These are phyloP conservation scores for Melanargia galathea DNA, from an alignment of 2,888 invertebrate species.

Conservation along the genomic window DNA sequence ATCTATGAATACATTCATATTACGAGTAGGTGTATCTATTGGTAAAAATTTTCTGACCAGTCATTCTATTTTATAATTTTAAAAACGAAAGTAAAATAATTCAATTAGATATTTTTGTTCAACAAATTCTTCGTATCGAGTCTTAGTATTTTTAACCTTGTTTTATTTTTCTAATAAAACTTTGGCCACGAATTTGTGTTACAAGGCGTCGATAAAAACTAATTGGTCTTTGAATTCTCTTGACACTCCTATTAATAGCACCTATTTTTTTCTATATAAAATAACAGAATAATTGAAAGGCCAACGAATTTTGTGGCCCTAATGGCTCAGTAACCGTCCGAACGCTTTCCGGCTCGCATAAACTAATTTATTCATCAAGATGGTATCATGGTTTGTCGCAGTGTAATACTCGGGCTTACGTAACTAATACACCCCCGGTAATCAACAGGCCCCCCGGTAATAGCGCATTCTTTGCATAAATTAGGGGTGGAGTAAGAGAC, in stretches of 20 bases:
- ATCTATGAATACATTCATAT: too few species aligned
- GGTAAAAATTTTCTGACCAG: too few species aligned
- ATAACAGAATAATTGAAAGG: conserved; percentile 20
- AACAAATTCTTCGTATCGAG: too few species aligned
- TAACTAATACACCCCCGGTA: conserved; percentile 45
- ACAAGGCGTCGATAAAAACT: not conserved
- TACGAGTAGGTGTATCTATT: too few species aligned
- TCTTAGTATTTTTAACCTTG: too few species aligned
- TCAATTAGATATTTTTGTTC: too few species aligned
- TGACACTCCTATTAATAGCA: not conserved
- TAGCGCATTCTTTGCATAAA: conserved; percentile 20
- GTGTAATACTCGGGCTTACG: conserved; percentile 51
- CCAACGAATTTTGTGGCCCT: conserved; percentile 31
- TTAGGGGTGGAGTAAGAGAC: conserved; percentile 3
- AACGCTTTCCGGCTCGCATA: conserved; percentile 52
- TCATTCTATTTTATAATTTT: too few species aligned
- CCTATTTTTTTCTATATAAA: not conserved
- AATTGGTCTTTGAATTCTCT: not conserved
- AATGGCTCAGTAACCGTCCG: conserved; percentile 36
- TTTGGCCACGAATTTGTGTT: too few species aligned
- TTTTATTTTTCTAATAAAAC: too few species aligned
- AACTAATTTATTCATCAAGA: conserved; percentile 67
- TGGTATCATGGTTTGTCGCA: conserved; percentile 54
- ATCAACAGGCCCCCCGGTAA: conserved; percentile 24
- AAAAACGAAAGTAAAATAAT: too few species aligned